These are phyloP conservation scores for Deroplatys truncata DNA, from an alignment of 2,888 invertebrate species.

Conservation along the genomic window DNA sequence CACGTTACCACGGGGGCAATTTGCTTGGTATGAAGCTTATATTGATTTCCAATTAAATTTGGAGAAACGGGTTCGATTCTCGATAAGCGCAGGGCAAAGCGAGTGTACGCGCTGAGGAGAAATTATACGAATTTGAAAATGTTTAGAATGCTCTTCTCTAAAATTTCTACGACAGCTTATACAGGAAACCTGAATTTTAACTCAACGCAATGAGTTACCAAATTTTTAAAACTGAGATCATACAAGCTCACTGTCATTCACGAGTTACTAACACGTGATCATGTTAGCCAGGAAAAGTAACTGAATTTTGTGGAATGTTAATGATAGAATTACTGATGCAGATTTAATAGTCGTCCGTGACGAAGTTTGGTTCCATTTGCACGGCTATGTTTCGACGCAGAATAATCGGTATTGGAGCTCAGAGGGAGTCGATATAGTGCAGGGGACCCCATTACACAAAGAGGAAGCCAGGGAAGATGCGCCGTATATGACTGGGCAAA, in stretches of 20 bases:
- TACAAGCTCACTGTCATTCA: not conserved
- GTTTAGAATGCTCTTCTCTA: not conserved
- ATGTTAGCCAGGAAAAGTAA: not conserved
- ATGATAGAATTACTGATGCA: not conserved
- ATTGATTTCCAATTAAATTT: no score
- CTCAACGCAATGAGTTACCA: not conserved
- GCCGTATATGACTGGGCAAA: not conserved
- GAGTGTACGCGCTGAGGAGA: not conserved
- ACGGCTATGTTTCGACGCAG: not conserved
- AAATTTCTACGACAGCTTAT: not conserved
- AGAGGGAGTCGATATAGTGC: not conserved
- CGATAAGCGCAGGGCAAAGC: not conserved
- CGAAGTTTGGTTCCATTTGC: not conserved
- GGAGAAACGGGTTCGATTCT: no score
- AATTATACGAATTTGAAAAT: not conserved
- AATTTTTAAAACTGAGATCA: not conserved
- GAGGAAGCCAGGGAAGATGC: not conserved
- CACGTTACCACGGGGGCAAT: no score
- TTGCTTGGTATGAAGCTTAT: no score
- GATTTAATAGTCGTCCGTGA: not conserved
- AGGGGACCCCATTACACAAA: not conserved
- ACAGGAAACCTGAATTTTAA: not conserved
- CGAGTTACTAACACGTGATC: not conserved
- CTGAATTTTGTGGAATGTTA: not conserved
- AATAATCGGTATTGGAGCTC: not conserved